Evolutionary conservation across 2,797 vertebrate genomes (phyloP), one percentile per base, ranked within the genome.

Genomic region (Platyrinchus mystaceus): DNA sequence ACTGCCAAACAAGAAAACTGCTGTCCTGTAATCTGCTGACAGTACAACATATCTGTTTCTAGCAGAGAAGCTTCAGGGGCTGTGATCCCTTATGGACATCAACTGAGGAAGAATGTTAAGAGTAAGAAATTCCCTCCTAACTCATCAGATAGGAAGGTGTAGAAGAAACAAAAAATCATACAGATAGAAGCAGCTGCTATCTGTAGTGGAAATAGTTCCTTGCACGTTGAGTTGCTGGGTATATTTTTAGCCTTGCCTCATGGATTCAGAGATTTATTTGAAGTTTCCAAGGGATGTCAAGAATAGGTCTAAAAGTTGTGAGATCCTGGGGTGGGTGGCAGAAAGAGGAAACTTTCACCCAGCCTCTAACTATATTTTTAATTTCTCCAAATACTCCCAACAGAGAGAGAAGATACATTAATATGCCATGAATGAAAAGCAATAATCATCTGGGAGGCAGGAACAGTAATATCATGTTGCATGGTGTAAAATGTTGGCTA

Each of bases 21-120:
- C 69, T 74, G 50, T 95, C 71, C 60, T 89, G 49, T 77, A 82
- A 92, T 85, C 85, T 82, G 81, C 53, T 91, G 91, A 91, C 80
- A 87, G 63, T 18, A 80, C n/a, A 83, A 82, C n/a, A 28, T 90
- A 83, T 93, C 79, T 90, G 23, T 82, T 71, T 52, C 77, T 73
- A 47, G 36, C 46, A 91, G 11, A 5, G 52, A 71, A 84, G 67
- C 83, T 94, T 68, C 78, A 87, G 71, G 80, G 64, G 5, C 58
- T 92, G 50, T 95, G 32, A 19, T 95, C 55, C 55, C 69, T 96
- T 52, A 36, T 11, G 41, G 62, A 84, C 32, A 43, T 36, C 47
- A 58, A 0, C 52, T 3, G 10, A 78, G 24, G 26, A 78, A 63
- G 63, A 83, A 70, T n/a, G 66, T 80, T 84, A 88, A 56, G 47